Evolutionary conservation across 2,888 invertebrate genomes (phyloP).

Genomic region (Cephus runcator): DNA sequence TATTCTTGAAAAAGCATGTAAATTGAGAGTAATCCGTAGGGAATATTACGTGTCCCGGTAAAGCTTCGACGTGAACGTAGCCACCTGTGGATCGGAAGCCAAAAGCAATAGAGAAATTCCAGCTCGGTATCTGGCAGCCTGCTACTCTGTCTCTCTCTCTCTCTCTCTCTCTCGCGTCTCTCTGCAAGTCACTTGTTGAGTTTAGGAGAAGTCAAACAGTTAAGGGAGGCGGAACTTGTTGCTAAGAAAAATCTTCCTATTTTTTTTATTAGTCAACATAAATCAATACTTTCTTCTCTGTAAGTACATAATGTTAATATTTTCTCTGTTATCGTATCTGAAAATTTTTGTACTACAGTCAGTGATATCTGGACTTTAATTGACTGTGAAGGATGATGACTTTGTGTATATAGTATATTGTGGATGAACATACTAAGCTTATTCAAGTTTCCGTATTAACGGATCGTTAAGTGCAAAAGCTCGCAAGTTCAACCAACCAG

Average conservation of each 20-base stretch:
- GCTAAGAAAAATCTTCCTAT: slow-evolving; percentile 34
- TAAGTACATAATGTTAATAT: neutral
- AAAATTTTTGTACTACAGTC: neutral
- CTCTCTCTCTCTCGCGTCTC: neutral
- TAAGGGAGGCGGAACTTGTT: slow-evolving; percentile 53
- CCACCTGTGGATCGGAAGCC: slow-evolving; percentile 54
- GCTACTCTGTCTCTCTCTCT: neutral
- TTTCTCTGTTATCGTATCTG: neutral
- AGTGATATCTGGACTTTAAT: neutral
- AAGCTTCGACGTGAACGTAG: slow-evolving; percentile 24
- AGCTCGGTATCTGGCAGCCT: slow-evolving; percentile 33
- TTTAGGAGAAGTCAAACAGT: slow-evolving; percentile 43
- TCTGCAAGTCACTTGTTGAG: slow-evolving; percentile 55
- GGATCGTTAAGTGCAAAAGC: slow-evolving; percentile 26
- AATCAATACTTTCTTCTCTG: neutral
- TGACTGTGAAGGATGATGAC: neutral
- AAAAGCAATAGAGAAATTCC: slow-evolving; percentile 53
- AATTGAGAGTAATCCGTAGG: slow-evolving; percentile 9
- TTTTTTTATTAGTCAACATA: neutral
- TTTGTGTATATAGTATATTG: neutral
- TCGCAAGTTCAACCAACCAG: neutral
- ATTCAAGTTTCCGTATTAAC: slow-evolving; percentile 2
- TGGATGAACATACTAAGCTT: neutral
- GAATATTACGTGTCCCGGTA: slow-evolving; percentile 7
- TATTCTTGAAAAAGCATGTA: neutral